Percentiles rank a stretch among this genome's conserved stretches.
phyloP scores from a whole-genome alignment of 2,113 vertebrate genomes.

The Oophaga pumilio region DNA sequence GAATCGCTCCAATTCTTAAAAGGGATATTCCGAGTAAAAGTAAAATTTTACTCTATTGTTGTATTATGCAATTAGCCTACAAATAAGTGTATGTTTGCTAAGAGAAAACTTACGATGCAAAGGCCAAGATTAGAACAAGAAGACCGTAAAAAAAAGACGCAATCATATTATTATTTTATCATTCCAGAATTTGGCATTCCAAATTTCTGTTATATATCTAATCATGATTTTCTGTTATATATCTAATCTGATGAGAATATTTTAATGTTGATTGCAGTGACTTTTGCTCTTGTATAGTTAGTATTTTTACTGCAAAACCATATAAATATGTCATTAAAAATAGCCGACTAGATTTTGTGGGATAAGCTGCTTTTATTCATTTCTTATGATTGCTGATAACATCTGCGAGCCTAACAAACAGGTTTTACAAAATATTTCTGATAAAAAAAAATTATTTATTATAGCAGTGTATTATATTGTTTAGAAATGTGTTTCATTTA shows the following conservation, averaged over 20 bases:
- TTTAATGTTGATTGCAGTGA: conserved; percentile 15
- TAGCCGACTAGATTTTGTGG: neutral
- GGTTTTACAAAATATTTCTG: neutral
- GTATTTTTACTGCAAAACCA: conserved; percentile 5
- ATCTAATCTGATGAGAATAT: neutral
- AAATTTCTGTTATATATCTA: conserved; percentile 1
- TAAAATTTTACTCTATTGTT: too few relatives aligned
- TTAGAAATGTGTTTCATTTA: neutral
- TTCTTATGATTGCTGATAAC: conserved; percentile 29
- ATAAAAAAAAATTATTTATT: neutral
- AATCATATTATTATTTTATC: neutral
- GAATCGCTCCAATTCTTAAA: neutral
- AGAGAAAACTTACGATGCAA: neutral
- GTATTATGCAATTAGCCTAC: neutral
- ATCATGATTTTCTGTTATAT: conserved; percentile 7
- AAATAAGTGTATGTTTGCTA: neutral
- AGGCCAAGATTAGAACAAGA: neutral
- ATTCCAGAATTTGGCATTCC: neutral
- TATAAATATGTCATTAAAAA: conserved; percentile 26
- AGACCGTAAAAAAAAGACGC: neutral
- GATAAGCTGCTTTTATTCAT: conserved; percentile 36
- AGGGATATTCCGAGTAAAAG: too few relatives aligned
- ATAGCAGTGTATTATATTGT: neutral
- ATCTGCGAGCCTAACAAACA: conserved; percentile 3
- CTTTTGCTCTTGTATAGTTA: conserved; percentile 3